Percentiles rank a stretch among this genome's conserved stretches.
Evolutionary conservation across 2,113 vertebrate species (phyloP).

Genomic region (Brachyhypopomus gauderio): DNA sequence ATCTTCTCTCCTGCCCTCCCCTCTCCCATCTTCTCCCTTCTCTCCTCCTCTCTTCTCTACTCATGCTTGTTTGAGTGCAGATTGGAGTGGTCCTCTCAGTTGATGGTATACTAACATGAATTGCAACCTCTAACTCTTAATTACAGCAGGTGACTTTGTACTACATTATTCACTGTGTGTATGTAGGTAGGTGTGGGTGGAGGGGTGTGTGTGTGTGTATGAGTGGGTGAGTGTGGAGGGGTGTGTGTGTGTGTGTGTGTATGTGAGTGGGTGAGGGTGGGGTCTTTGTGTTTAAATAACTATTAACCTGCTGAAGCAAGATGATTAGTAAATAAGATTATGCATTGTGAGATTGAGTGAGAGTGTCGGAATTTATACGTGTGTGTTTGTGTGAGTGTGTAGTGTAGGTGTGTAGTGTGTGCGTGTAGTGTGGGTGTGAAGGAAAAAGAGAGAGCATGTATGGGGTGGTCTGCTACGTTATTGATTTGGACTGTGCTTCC

Average conservation of each 20-base stretch:
- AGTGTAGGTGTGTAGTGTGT: neutral
- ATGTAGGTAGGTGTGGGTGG: neutral
- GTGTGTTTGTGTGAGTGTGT: neutral
- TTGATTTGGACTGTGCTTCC: neutral
- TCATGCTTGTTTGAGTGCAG: too few species aligned
- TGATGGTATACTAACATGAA: too few species aligned
- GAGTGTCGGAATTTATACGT: too few species aligned
- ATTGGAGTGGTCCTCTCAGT: too few species aligned
- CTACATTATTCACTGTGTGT: neutral
- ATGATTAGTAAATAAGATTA: constrained; percentile 1
- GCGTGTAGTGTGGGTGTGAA: neutral
- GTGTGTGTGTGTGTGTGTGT: neutral
- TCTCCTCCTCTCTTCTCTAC: too few species aligned
- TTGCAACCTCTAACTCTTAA: too few species aligned
- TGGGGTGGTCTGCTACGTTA: too few species aligned
- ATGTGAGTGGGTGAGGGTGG: neutral
- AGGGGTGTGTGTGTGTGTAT: neutral
- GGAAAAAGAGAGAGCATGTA: neutral
- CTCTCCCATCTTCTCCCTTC: too few species aligned
- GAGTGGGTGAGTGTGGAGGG: too few species aligned
- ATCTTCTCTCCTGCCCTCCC: too few species aligned
- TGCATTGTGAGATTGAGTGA: too few species aligned
- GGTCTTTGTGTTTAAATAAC: neutral
- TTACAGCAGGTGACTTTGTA: too few species aligned
- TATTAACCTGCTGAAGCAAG: neutral